phyloP scores from a whole-genome alignment of 2,113 vertebrate species.

The Mellivora capensis region DNA sequence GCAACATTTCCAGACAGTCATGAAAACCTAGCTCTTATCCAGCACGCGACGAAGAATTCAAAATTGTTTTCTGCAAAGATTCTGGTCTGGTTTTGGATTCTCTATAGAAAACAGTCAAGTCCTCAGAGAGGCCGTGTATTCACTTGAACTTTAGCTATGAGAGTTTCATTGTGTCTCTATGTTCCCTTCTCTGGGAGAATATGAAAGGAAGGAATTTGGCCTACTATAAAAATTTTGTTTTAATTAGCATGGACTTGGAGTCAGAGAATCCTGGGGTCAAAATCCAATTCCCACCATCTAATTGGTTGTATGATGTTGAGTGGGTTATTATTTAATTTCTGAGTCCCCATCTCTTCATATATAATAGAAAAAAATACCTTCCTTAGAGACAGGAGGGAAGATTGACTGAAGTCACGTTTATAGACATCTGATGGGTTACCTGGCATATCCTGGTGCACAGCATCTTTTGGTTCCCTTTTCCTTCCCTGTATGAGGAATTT shows the following conservation, averaged over 20 bases:
- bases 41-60: neutral
- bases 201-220: neutral
- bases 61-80: neutral
- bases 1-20: neutral
- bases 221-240: neutral
- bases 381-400: neutral
- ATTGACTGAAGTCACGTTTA: neutral
- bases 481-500: neutral
- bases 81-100: neutral
- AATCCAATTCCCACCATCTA: neutral
- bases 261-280: neutral
- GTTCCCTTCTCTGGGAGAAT: neutral
- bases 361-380: neutral
- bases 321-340: conserved; percentile 3
- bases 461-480: neutral
- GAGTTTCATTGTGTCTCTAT: neutral
- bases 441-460: neutral
- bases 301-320: neutral
- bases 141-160: neutral
- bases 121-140: neutral
- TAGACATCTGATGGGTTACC: no score
- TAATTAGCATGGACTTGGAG: neutral
- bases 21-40: neutral
- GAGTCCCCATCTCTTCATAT: neutral
- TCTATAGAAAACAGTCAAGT: neutral